Evolutionary conservation across 2,888 invertebrate species (phyloP).

Genomic region (Rosalia funebris): DNA sequence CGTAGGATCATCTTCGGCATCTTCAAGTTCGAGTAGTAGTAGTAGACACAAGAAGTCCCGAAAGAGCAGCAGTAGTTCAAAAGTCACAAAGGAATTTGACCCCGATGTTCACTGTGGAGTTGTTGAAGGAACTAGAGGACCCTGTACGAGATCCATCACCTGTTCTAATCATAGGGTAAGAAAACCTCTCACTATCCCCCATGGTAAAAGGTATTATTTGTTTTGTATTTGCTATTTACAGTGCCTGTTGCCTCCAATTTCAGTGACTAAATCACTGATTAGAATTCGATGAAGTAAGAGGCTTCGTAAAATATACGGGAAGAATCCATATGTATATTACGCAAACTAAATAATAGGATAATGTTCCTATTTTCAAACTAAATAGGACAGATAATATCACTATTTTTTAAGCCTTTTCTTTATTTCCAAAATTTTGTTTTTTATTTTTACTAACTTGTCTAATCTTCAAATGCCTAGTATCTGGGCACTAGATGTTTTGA

Average conservation of each 20-base stretch:
- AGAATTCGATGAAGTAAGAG: constrained; percentile 26
- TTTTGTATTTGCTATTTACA: constrained; percentile 25
- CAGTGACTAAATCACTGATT: constrained; percentile 26
- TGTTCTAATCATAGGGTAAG: constrained; percentile 62
- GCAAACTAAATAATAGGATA: constrained; percentile 19
- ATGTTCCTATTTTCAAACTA: too few relatives aligned
- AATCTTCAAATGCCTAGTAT: too few relatives aligned
- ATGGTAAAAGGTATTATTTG: constrained; percentile 2
- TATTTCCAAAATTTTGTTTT: too few relatives aligned
- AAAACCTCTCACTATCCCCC: background rate
- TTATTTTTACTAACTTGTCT: too few relatives aligned
- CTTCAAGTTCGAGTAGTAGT: constrained; percentile 25
- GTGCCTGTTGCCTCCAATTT: constrained; percentile 25
- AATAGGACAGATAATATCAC: too few relatives aligned
- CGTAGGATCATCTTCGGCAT: constrained; percentile 1
- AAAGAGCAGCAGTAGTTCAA: constrained; percentile 48
- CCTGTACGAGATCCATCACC: constrained; percentile 83
- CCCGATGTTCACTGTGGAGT: constrained; percentile 88
- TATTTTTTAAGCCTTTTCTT: too few relatives aligned
- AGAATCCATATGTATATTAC: constrained; percentile 25
- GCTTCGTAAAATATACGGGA: constrained; percentile 23
- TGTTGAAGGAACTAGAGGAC: constrained; percentile 74
- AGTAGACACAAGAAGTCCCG: constrained; percentile 39
- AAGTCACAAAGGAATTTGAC: constrained; percentile 71
- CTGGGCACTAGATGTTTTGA: too few relatives aligned